Evolutionary conservation across 2,888 invertebrate species (phyloP).

Genomic region (Epistrophe grossulariae): DNA sequence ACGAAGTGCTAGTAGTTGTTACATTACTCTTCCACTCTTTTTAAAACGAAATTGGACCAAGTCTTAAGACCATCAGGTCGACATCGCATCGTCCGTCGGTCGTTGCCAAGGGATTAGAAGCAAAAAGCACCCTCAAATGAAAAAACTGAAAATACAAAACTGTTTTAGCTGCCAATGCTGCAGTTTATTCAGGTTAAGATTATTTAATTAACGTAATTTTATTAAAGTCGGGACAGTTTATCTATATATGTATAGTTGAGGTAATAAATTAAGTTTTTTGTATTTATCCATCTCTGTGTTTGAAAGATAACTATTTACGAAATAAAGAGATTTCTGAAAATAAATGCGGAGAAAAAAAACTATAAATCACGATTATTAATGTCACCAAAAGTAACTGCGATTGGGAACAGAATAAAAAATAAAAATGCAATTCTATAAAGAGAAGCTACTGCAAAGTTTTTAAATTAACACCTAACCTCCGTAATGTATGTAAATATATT

Average conservation of each 20-base stretch:
- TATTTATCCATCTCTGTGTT: not conserved
- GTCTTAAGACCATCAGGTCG: conserved; percentile 53
- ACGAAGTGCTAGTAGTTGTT: conserved; percentile 21
- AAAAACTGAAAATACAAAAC: not conserved
- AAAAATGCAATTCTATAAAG: too few relatives aligned
- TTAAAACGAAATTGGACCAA: conserved; percentile 62
- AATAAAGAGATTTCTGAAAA: not conserved
- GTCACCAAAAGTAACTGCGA: too few relatives aligned
- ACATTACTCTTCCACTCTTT: conserved; percentile 42
- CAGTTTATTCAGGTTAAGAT: conserved; percentile 64
- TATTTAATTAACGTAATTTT: conserved; percentile 64
- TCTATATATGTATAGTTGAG: conserved; percentile 9
- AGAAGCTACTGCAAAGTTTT: too few relatives aligned
- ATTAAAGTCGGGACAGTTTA: conserved; percentile 39
- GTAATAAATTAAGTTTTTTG: not conserved
- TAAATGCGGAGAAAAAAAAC: not conserved
- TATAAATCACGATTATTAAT: not conserved
- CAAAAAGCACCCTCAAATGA: conserved; percentile 14
- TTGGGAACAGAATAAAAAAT: too few relatives aligned
- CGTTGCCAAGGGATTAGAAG: conserved; percentile 54
- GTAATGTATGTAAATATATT: too few relatives aligned
- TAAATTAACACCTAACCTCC: too few relatives aligned
- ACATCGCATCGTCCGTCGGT: too few relatives aligned
- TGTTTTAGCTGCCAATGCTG: conserved; percentile 38
- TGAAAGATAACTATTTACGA: not conserved